phyloP scores from a whole-genome alignment of 2,113 vertebrate genomes.

The Gavialis gangeticus region DNA sequence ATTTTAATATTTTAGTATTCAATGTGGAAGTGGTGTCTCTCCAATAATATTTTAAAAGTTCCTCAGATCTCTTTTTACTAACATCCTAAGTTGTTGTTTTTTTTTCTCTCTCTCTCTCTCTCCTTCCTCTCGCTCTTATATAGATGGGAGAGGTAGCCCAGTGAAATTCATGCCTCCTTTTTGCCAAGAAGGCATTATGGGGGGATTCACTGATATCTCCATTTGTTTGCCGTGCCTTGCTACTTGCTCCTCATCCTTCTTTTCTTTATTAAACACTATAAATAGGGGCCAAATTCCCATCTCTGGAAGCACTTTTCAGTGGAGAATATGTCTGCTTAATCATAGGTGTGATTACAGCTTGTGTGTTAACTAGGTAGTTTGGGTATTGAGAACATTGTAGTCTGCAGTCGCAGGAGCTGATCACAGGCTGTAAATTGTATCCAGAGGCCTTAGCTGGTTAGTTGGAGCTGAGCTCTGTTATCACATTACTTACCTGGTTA shows the following conservation, averaged over 20 bases:
- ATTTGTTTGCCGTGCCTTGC: not conserved
- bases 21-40: conserved; percentile 57
- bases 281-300: not conserved
- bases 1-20: conserved; percentile 83
- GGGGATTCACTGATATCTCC: not conserved
- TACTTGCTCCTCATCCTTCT: not conserved
- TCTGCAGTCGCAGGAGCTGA: not conserved
- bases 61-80: conserved; percentile 55
- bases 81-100: not conserved
- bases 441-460: not conserved
- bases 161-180: not conserved
- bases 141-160: accelerated
- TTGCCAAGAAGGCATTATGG: not conserved
- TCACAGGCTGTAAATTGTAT: not conserved
- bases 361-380: not conserved
- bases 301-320: not conserved
- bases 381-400: not conserved
- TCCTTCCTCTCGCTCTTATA: not conserved
- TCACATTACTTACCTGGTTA: no score
- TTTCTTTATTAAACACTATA: not conserved
- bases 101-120: not conserved
- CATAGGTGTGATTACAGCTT: not conserved
- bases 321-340: not conserved
- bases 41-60: conserved; percentile 71
- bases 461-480: no score